phyloP scores from a whole-genome alignment of 2,888 invertebrate species.

The Hedya salicella region DNA sequence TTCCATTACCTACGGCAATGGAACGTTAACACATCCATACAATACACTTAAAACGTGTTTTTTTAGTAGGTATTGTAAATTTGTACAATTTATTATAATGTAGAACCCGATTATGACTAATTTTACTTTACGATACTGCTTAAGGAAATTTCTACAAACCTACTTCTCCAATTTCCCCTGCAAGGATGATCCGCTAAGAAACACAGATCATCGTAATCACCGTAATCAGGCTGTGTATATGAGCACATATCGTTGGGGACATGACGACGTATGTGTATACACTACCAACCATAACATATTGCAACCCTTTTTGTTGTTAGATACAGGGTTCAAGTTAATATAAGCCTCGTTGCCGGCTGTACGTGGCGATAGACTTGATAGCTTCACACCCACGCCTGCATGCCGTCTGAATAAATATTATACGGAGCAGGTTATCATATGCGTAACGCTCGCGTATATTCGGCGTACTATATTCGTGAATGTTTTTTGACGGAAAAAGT shows the following conservation, averaged over 20 bases:
- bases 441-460: conserved; percentile 34
- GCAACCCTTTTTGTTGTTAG: conserved; percentile 3
- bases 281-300: background rate
- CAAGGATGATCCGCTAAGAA: conserved; percentile 23
- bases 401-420: conserved; percentile 41
- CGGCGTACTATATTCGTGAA: too few species aligned
- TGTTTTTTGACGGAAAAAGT: conserved; percentile 24
- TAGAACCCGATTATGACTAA: too few species aligned
- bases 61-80: too few species aligned
- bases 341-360: conserved; percentile 1
- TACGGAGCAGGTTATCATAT: conserved; percentile 36
- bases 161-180: too few species aligned
- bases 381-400: conserved; percentile 40
- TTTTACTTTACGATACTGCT: too few species aligned
- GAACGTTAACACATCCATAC: too few species aligned
- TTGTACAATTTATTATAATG: too few species aligned
- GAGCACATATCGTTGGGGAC: conserved; percentile 18
- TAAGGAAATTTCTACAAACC: too few species aligned
- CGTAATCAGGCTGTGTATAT: conserved; percentile 29
- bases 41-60: too few species aligned
- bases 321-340: conserved; percentile 16
- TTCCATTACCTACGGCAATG: too few species aligned
- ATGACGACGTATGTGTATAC: conserved; percentile 14
- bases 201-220: conserved; percentile 34
- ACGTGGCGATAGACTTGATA: conserved; percentile 40